Base-by-base conservation (phyloP, 2,888 invertebrate species). In the Mesopsocus fuscifrons region DNA sequence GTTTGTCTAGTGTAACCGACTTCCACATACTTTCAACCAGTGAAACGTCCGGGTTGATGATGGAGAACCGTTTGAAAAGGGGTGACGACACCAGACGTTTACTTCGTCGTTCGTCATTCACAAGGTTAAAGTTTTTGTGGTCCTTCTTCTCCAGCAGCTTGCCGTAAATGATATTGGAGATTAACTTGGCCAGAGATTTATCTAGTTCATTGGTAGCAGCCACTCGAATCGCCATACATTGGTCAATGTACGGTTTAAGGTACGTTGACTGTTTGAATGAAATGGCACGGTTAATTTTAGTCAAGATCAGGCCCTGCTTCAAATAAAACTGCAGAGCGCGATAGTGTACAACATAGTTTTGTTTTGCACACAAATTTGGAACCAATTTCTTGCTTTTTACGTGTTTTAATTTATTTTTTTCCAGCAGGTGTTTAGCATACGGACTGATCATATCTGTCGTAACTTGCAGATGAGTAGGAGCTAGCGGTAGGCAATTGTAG, bases 401-500 rank as follows among this genome's bases (percentile, higher is more conserved):
- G 26, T 26, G 26, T 9, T 11, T 6, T 9, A 26, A 11, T 9
- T 26, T 26, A 26, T 26, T 26, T 26, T 26, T 26, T 6, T 6
- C 11, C 26, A 26, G 11, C 26, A 26, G 6, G 11, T 34, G 8
- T 16, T 34, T 13, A 9, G 15, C 8, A 34, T 9, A 34, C n/a
- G 40, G 41, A 8, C 23, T n/a, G 17, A 44, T 43, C 22, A 43
- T 43, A 2, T 33, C 33, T 9, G 11, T 11, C 8, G 16, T 43
- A 22, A 34, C 26, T 30, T 11, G 26, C 11, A 44, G 8, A 33
- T 44, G 44, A 33, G 48, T 45, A 3, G 50, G 49, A 33, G 46
- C 46, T 30, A 55, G 47, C 3, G 57, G 55, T 43, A 55, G 53
- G 45, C 55, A 54, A 45, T 52, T 56, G 41, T 58, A 57, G n/a